Conservation (phyloP, 2,113 vertebrate species). For the Hoplias malabaricus region DNA sequence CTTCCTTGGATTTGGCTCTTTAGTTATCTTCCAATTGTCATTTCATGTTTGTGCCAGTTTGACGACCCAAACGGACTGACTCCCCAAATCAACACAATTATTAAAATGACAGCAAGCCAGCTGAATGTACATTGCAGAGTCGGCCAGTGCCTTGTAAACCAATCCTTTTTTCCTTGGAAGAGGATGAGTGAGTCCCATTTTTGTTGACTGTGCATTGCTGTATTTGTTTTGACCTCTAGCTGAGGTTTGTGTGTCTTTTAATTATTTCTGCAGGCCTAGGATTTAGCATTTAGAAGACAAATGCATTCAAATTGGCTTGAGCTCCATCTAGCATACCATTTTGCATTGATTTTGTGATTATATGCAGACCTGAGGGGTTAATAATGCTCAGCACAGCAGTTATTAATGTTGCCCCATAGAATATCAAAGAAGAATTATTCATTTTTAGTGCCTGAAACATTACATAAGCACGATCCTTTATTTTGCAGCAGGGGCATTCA, state of each 20-base stretch:
- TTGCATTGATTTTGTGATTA: background rate
- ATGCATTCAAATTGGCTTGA: background rate
- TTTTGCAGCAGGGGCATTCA: background rate
- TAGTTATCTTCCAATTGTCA: background rate
- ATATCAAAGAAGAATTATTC: background rate
- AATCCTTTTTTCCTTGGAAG: background rate
- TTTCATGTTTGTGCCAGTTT: background rate
- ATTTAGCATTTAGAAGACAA: background rate
- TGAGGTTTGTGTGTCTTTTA: no score
- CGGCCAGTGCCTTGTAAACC: background rate
- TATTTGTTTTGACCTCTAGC: background rate
- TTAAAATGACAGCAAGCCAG: background rate
- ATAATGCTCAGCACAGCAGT: background rate
- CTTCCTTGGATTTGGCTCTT: background rate
- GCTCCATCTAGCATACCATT: background rate
- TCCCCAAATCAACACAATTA: background rate
- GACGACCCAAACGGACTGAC: background rate
- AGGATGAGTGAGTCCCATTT: background rate
- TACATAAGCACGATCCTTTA: background rate
- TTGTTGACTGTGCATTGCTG: background rate
- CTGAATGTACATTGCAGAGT: background rate
- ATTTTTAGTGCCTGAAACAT: background rate
- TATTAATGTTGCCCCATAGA: background rate
- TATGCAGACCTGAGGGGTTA: background rate
- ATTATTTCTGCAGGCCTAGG: no score